A percentile compares a stretch with the other conserved stretches of the same genome.
Conservation (phyloP, 2,113 vertebrate species). For the Nematolebias whitei region DNA sequence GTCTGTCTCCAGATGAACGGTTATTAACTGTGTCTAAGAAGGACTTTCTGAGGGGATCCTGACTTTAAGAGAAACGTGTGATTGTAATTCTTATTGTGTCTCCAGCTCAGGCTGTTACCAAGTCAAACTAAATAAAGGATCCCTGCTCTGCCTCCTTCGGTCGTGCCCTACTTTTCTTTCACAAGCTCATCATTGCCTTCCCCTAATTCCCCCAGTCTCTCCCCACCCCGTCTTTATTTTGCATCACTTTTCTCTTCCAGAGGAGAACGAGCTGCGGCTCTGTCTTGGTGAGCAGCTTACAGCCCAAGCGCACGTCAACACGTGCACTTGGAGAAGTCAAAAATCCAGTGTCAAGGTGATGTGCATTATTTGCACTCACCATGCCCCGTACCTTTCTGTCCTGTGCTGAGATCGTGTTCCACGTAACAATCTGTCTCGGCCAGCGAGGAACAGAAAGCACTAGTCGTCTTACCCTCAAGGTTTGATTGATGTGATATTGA, state of each 20-base stretch:
- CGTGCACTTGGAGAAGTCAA: neutral
- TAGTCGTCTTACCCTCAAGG: too few relatives aligned
- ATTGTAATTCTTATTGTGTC: constrained; percentile 11
- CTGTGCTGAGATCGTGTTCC: too few relatives aligned
- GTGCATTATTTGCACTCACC: too few relatives aligned
- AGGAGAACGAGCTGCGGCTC: neutral
- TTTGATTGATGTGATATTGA: too few relatives aligned
- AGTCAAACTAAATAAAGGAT: constrained; percentile 20
- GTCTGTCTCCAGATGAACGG: too few relatives aligned
- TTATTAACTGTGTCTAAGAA: too few relatives aligned
- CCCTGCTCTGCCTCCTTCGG: constrained; percentile 12
- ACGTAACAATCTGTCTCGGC: too few relatives aligned
- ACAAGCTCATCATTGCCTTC: constrained; percentile 24
- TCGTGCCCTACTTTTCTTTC: constrained; percentile 31
- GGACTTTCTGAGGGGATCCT: neutral
- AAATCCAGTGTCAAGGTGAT: too few relatives aligned
- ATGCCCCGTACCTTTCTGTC: too few relatives aligned
- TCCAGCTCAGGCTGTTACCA: constrained; percentile 13
- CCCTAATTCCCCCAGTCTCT: constrained; percentile 8
- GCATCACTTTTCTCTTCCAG: constrained; percentile 7
- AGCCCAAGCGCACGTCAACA: neutral
- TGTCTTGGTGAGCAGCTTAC: neutral
- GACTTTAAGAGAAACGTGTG: neutral
- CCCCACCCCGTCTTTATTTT: constrained; percentile 12
- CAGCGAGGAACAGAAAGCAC: too few relatives aligned